These are phyloP conservation scores for Callimorpha dominula DNA, from an alignment of 2,888 invertebrate genomes.

Conservation along the genomic window DNA sequence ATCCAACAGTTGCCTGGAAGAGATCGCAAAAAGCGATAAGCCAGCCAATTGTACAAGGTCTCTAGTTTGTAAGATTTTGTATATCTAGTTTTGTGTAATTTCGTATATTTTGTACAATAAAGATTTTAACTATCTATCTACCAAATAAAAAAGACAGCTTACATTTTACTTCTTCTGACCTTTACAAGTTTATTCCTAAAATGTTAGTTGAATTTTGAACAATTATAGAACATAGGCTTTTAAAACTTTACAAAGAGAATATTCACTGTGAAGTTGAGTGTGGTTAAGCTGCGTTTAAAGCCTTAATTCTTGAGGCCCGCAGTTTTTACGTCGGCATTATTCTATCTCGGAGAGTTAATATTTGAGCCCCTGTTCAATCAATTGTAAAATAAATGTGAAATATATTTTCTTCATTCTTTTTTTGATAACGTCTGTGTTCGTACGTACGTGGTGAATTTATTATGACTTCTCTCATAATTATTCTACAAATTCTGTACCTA, in stretches of 20 bases:
- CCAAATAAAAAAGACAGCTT: background rate
- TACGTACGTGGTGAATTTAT: background rate
- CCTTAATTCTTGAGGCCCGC: slow-evolving; percentile 36
- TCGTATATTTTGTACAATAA: too few species aligned
- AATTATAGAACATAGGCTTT: slow-evolving; percentile 6
- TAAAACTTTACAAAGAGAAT: slow-evolving; percentile 3
- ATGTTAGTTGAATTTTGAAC: background rate
- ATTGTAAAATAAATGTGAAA: slow-evolving; percentile 21
- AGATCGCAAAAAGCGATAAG: too few species aligned
- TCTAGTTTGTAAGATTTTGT: too few species aligned
- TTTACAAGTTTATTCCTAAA: background rate
- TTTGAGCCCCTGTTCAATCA: slow-evolving; percentile 25
- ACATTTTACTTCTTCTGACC: background rate
- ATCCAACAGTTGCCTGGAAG: too few species aligned
- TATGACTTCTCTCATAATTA: background rate
- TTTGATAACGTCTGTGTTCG: slow-evolving; percentile 10
- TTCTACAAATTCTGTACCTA: background rate
- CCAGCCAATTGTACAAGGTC: too few species aligned
- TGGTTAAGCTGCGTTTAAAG: slow-evolving; percentile 52
- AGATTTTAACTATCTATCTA: too few species aligned
- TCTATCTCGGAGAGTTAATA: slow-evolving; percentile 16
- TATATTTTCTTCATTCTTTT: slow-evolving; percentile 13
- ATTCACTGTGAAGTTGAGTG: slow-evolving; percentile 41
- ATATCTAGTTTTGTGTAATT: too few species aligned
- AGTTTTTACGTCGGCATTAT: slow-evolving; percentile 18